phyloP scores from a whole-genome alignment of 2,797 vertebrate genomes.

The Mareca strepera region DNA sequence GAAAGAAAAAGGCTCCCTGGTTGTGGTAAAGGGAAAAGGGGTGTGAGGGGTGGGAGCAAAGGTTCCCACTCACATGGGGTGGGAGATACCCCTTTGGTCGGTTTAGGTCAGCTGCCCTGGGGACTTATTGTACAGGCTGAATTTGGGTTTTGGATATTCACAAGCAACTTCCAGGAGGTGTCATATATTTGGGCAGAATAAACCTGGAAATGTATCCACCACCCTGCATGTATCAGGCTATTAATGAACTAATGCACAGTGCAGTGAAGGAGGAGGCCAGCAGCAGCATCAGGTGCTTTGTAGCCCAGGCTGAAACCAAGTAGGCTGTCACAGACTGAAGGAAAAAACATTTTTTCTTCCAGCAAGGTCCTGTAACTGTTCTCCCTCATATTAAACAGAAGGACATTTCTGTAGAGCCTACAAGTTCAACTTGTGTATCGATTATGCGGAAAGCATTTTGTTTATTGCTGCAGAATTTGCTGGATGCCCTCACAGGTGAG shows the following conservation, averaged over 20 bases:
- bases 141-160: not conserved
- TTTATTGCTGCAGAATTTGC: not conserved
- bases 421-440: not conserved
- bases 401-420: not conserved
- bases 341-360: not conserved
- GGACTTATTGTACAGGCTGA: not conserved
- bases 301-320: not conserved
- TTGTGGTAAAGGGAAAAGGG: too few relatives aligned
- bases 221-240: rapidly evolving
- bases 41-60: too few relatives aligned
- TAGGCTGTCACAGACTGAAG: not conserved
- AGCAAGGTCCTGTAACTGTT: not conserved
- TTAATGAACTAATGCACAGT: too few relatives aligned
- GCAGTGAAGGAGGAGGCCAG: too few relatives aligned
- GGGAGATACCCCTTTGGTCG: too few relatives aligned
- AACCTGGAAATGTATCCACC: not conserved
- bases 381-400: not conserved
- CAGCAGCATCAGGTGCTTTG: too few relatives aligned
- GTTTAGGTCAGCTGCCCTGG: too few relatives aligned
- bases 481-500: not conserved
- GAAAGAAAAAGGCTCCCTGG: too few relatives aligned
- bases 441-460: not conserved
- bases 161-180: not conserved
- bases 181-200: not conserved
- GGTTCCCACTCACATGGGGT: too few relatives aligned